Percentiles rank a stretch among this genome's conserved stretches.
Conservation (phyloP, 2,113 vertebrate species). For the Ailurus styani region DNA sequence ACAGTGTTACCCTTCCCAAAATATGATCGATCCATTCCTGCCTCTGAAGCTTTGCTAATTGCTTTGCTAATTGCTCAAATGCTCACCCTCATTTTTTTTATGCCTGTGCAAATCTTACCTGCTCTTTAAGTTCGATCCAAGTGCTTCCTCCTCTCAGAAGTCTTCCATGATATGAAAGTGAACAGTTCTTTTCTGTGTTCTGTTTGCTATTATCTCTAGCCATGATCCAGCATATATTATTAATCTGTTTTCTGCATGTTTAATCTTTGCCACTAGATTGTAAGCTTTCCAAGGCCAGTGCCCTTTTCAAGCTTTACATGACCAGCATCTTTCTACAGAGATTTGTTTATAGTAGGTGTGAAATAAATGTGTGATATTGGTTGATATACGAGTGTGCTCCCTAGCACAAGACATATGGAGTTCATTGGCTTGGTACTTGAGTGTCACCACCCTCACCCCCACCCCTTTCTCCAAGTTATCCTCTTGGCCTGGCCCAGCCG, state of each 20-base stretch:
- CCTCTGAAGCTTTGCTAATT: background rate
- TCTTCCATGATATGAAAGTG: background rate
- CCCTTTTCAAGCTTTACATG: conserved; percentile 38
- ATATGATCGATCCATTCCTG: background rate
- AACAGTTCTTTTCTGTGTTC: background rate
- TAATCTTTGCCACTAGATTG: conserved; percentile 33
- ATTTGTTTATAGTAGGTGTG: conserved; percentile 60
- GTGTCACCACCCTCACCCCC: conserved; percentile 31
- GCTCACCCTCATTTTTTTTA: background rate
- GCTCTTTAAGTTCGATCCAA: background rate
- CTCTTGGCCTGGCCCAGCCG: conserved; percentile 76
- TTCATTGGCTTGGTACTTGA: conserved; percentile 43
- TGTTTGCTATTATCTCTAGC: background rate
- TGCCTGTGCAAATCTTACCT: background rate
- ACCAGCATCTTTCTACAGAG: conserved; percentile 36
- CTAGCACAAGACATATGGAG: conserved; percentile 61
- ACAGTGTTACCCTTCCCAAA: background rate
- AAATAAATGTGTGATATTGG: conserved; percentile 64
- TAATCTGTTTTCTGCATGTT: background rate
- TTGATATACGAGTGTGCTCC: conserved; percentile 60
- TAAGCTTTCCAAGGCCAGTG: conserved; percentile 41
- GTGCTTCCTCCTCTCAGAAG: background rate
- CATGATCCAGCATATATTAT: background rate
- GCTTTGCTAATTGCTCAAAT: conserved; percentile 1
- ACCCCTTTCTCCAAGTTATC: conserved; percentile 74